Percentiles rank a stretch among this genome's conserved stretches.
Conservation (phyloP, 2,113 vertebrate species). For the Delphinapterus leucas region DNA sequence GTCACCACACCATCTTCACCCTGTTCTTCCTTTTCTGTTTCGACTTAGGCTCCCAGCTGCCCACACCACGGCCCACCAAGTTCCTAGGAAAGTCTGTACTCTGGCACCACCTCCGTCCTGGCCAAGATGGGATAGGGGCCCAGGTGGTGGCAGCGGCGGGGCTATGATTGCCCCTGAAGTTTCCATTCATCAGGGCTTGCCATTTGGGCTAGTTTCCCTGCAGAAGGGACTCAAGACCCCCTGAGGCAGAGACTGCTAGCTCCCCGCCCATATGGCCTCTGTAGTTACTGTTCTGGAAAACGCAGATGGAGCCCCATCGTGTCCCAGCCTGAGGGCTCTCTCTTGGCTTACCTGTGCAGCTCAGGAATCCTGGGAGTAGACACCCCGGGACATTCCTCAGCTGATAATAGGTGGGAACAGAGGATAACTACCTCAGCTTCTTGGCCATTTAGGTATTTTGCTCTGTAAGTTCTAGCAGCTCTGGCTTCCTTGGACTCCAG, state of each 20-base stretch:
- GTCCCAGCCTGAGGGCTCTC: neutral
- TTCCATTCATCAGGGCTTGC: neutral
- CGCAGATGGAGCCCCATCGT: too few species aligned
- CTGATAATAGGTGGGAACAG: neutral
- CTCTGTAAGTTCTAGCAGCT: neutral
- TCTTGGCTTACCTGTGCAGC: neutral
- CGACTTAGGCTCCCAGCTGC: too few species aligned
- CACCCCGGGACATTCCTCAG: neutral
- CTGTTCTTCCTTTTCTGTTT: neutral
- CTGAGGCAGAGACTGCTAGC: neutral
- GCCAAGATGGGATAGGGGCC: neutral
- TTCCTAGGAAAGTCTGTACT: neutral
- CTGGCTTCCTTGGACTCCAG: neutral
- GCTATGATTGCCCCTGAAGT: neutral
- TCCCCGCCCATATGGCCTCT: neutral
- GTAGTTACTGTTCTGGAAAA: neutral
- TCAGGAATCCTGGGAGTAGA: neutral
- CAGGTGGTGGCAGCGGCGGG: too few species aligned
- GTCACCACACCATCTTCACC: rapidly evolving
- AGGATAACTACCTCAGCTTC: neutral
- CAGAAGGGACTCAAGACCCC: neutral
- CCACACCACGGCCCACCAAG: rapidly evolving
- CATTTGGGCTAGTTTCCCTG: neutral
- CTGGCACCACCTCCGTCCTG: neutral
- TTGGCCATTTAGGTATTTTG: neutral